Percentiles rank a stretch among this genome's conserved stretches.
phyloP scores from a whole-genome alignment of 2,888 invertebrate genomes.

The Cistogaster globosa region DNA sequence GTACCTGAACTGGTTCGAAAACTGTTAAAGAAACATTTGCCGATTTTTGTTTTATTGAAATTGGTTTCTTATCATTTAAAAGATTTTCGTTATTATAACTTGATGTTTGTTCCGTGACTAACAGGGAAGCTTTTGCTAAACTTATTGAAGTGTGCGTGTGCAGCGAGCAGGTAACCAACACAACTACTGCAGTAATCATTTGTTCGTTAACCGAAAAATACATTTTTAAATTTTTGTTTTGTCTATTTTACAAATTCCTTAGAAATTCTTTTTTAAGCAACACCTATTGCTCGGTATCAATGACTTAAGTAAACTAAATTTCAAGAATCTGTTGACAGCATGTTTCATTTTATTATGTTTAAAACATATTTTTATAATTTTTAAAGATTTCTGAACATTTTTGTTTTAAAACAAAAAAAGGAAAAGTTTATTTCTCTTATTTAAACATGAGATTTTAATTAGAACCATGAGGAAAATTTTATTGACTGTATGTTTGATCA shows the following conservation, averaged over 20 bases:
- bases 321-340: not conserved
- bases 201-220: conserved; percentile 6
- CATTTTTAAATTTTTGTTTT: conserved; percentile 23
- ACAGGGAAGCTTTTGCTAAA: conserved; percentile 60
- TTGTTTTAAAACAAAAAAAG: too few relatives aligned
- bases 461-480: not conserved
- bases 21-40: conserved; percentile 22
- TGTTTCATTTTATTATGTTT: too few relatives aligned
- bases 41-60: conserved; percentile 7
- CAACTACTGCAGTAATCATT: conserved; percentile 26
- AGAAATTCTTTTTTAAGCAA: not conserved
- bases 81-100: conserved; percentile 57
- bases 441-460: not conserved
- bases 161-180: conserved; percentile 10
- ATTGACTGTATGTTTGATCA: too few relatives aligned
- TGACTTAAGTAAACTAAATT: conserved; percentile 8
- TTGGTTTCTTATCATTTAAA: conserved; percentile 48
- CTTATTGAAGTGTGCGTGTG: conserved; percentile 52
- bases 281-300: conserved; percentile 2
- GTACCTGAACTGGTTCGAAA: conserved; percentile 1
- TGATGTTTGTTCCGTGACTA: conserved; percentile 54
- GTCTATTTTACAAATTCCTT: not conserved
- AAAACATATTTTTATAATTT: too few relatives aligned
- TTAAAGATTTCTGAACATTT: too few relatives aligned
- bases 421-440: not conserved